Conservation (phyloP, 92 coral and sea anemone genomes). For the Zoanthus gigantus region DNA sequence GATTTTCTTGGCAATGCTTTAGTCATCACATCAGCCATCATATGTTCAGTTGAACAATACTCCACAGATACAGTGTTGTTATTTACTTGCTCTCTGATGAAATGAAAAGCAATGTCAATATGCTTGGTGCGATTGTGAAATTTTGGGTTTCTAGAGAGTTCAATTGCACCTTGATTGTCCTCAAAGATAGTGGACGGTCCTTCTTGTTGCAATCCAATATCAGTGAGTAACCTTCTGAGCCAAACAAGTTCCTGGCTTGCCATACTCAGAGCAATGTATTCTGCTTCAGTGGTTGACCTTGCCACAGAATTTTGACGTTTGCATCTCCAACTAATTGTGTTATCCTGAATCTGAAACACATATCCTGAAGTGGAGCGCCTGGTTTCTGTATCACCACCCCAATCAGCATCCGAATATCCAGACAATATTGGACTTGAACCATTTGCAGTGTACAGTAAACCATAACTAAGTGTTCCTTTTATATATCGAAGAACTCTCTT, state of each 20-base stretch:
- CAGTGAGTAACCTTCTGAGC: not conserved
- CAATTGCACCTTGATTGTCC: constrained; percentile 32
- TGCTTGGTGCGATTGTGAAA: constrained; percentile 48
- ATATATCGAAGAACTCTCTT: constrained; percentile 44
- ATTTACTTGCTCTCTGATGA: constrained; percentile 34
- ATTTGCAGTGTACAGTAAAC: constrained; percentile 22
- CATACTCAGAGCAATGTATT: constrained; percentile 5
- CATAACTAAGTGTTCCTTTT: constrained; percentile 11
- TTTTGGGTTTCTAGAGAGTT: constrained; percentile 33
- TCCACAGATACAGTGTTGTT: constrained; percentile 15
- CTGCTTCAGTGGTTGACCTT: constrained; percentile 46
- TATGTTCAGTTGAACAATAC: constrained; percentile 40
- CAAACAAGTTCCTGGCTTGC: not conserved
- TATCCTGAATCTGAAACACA: constrained; percentile 33
- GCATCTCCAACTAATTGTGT: constrained; percentile 46
- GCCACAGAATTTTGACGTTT: constrained; percentile 42
- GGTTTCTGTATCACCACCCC: constrained; percentile 30
- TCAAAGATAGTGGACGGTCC: constrained; percentile 18
- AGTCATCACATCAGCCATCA: constrained; percentile 37
- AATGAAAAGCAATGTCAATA: constrained; percentile 36
- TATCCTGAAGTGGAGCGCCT: constrained; percentile 42
- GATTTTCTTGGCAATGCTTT: constrained; percentile 38
- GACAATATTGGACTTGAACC: constrained; percentile 14
- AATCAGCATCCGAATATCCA: constrained; percentile 45
- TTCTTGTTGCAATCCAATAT: not conserved